Conservation (phyloP, 1,140 invertebrate species). For the Zaprionus vittiger region DNA sequence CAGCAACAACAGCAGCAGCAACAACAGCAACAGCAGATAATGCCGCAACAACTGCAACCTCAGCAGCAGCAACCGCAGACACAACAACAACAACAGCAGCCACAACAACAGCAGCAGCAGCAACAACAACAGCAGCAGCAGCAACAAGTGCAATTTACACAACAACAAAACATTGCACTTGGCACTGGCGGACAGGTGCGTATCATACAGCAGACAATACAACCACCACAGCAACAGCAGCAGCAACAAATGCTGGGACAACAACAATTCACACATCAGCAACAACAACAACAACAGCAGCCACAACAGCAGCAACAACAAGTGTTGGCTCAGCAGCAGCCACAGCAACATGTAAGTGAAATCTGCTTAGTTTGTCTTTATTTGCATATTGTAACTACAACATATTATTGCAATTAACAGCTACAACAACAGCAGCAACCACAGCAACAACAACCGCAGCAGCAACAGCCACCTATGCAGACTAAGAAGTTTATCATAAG, state of each 20-base stretch:
- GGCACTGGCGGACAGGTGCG: conserved; percentile 72
- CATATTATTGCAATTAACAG: conserved; percentile 1
- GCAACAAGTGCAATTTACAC: conserved; percentile 70
- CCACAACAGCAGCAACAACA: conserved; percentile 53
- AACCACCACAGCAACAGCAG: conserved; percentile 57
- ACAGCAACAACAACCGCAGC: conserved; percentile 50
- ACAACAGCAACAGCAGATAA: conserved; percentile 30
- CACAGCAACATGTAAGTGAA: conserved; percentile 43
- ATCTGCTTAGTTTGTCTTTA: background rate
- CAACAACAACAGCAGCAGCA: conserved; percentile 45
- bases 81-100: conserved; percentile 31
- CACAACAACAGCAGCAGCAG: conserved; percentile 37
- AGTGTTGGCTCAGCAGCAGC: conserved; percentile 47
- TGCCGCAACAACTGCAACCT: conserved; percentile 25
- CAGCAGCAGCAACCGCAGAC: conserved; percentile 30
- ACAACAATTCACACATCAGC: conserved; percentile 63
- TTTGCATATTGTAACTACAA: background rate
- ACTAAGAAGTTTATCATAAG: conserved; percentile 83
- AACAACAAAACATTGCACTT: conserved; percentile 67
- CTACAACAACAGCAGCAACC: conserved; percentile 41
- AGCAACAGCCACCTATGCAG: conserved; percentile 48
- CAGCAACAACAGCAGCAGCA: conserved; percentile 45
- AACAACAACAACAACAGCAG: conserved; percentile 54
- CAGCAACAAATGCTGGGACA: conserved; percentile 66
- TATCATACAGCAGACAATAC: conserved; percentile 81